These are phyloP conservation scores for Prionailurus bengalensis DNA, from an alignment of 2,113 vertebrate genomes.

Conservation along the genomic window DNA sequence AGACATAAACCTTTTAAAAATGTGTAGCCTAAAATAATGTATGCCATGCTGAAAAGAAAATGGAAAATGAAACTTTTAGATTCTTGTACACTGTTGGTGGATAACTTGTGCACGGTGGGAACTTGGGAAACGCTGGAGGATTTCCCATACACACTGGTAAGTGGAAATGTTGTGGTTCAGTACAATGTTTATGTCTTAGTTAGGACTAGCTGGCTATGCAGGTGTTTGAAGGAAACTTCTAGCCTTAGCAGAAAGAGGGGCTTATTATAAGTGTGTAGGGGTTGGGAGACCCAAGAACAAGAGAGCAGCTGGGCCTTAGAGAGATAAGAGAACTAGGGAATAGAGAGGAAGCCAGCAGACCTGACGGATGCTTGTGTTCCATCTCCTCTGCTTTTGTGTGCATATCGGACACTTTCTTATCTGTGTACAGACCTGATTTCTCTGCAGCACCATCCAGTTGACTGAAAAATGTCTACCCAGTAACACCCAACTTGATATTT, in stretches of 20 bases:
- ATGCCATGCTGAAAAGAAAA: background rate
- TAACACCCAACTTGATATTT: background rate
- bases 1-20: conserved; percentile 44
- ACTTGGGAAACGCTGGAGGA: background rate
- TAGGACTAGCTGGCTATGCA: background rate
- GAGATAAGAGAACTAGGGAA: background rate
- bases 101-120: background rate
- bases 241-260: background rate
- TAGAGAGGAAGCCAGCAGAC: background rate
- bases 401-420: background rate
- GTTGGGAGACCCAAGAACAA: background rate
- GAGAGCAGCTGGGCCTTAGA: background rate
- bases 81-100: background rate
- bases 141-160: background rate
- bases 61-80: conserved; percentile 53
- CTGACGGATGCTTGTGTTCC: background rate
- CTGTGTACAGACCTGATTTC: background rate
- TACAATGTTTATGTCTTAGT: background rate
- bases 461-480: background rate
- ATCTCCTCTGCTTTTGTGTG: background rate
- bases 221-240: background rate
- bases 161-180: background rate
- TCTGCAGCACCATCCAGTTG: background rate
- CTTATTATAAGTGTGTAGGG: background rate
- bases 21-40: conserved; percentile 12